Percentiles rank a stretch among this genome's conserved stretches.
phyloP scores from a whole-genome alignment of 2,113 vertebrate genomes.

The Bufo bufo region DNA sequence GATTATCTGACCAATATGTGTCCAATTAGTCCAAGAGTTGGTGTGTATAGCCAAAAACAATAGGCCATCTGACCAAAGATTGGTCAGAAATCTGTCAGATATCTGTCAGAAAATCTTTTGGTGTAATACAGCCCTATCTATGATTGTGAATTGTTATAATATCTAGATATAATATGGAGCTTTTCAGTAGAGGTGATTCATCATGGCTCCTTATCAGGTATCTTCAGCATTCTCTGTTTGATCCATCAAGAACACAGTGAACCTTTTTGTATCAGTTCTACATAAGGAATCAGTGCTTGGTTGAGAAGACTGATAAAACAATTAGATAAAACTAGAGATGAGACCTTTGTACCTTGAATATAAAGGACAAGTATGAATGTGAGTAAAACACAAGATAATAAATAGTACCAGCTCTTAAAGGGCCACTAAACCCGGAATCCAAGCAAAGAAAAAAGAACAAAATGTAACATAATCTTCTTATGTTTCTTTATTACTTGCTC shows the following conservation, averaged over 20 bases:
- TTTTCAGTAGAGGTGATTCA: not conserved
- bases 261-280: constrained; percentile 51
- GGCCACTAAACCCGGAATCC: not conserved
- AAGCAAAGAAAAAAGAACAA: no score
- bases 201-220: not conserved
- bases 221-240: not conserved
- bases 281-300: not conserved
- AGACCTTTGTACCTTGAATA: not conserved
- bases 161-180: not conserved
- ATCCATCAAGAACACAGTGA: not conserved
- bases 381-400: not conserved
- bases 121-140: no score
- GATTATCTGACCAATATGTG: no score
- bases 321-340: not conserved
- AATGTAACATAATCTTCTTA: no score
- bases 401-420: not conserved
- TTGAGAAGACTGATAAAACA: not conserved
- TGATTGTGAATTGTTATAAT: not conserved
- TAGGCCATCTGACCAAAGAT: no score
- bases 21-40: no score
- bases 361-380: not conserved
- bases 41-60: no score
- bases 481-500: no score
- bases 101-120: no score
- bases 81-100: no score